These are phyloP conservation scores for Spisula solida DNA, from an alignment of 2,888 invertebrate species.

Conservation along the genomic window DNA sequence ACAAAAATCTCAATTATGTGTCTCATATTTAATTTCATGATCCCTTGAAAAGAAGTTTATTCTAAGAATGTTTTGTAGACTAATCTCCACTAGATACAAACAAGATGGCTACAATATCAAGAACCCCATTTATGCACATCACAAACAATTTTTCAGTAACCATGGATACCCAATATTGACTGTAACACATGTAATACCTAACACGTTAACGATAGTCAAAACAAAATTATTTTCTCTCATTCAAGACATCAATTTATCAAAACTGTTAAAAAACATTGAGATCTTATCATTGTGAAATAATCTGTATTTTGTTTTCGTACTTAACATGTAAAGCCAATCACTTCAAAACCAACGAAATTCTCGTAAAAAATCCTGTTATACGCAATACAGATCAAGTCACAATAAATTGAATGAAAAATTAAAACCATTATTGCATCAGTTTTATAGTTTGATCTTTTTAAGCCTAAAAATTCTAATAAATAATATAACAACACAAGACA, in stretches of 20 bases:
- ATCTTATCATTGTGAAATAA: conserved; percentile 26
- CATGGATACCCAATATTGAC: not conserved
- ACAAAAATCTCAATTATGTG: conserved; percentile 16
- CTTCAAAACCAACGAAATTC: not conserved
- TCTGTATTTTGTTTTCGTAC: not conserved
- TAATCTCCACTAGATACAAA: not conserved
- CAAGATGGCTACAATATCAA: not conserved
- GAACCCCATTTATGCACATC: not conserved
- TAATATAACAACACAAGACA: conserved; percentile 74
- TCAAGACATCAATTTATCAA: conserved; percentile 5
- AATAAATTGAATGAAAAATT: conserved; percentile 26
- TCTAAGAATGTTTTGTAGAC: not conserved
- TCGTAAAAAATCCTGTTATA: not conserved
- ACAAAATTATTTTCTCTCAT: not conserved
- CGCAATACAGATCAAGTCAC: conserved; percentile 10
- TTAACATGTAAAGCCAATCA: not conserved
- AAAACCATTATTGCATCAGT: conserved; percentile 56
- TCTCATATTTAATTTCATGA: not conserved
- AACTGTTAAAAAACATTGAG: conserved; percentile 28
- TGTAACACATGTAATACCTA: not conserved
- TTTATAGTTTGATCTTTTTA: conserved; percentile 61
- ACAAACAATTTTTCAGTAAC: not conserved
- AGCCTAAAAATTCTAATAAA: conserved; percentile 71
- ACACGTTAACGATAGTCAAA: not conserved
- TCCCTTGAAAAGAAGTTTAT: not conserved